Percentiles rank a stretch among this genome's conserved stretches.
These are phyloP conservation scores for Stigmatopora nigra DNA, from an alignment of 2,113 vertebrate genomes.

Conservation along the genomic window DNA sequence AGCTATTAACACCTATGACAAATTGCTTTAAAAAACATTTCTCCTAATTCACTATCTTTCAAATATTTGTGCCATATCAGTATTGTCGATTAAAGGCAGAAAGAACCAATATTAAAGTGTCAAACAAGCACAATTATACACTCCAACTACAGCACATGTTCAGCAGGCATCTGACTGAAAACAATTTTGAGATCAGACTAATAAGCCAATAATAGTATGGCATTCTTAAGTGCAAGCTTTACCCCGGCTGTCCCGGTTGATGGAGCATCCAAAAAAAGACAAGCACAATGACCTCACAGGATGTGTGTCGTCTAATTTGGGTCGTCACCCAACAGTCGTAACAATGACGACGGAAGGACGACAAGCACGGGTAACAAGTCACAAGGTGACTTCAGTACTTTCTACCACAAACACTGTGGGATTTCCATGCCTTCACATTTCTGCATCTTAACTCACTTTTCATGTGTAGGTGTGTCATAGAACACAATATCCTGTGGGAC, in stretches of 20 bases:
- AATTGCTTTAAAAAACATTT: neutral
- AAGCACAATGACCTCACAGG: constrained; percentile 30
- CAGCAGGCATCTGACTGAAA: neutral
- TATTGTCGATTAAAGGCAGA: neutral
- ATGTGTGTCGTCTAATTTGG: constrained; percentile 39
- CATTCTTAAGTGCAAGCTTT: constrained; percentile 22
- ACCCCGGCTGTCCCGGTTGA: constrained; percentile 48
- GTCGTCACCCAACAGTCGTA: constrained; percentile 30
- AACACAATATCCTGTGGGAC: too few relatives aligned
- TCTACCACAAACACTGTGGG: neutral
- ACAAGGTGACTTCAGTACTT: neutral
- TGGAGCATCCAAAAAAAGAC: constrained; percentile 22
- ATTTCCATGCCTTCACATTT: neutral
- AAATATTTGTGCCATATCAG: neutral
- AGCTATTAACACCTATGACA: too few relatives aligned
- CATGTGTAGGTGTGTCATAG: too few relatives aligned
- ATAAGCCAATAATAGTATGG: constrained; percentile 3
- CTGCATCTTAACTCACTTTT: too few relatives aligned
- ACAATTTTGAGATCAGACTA: constrained; percentile 21
- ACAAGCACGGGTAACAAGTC: neutral
- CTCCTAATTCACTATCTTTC: neutral
- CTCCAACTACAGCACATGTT: constrained; percentile 12
- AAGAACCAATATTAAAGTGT: neutral
- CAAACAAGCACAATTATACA: neutral
- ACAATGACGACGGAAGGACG: constrained; percentile 31